Conservation (phyloP, 2,113 vertebrate genomes). For the Meriones unguiculatus region DNA sequence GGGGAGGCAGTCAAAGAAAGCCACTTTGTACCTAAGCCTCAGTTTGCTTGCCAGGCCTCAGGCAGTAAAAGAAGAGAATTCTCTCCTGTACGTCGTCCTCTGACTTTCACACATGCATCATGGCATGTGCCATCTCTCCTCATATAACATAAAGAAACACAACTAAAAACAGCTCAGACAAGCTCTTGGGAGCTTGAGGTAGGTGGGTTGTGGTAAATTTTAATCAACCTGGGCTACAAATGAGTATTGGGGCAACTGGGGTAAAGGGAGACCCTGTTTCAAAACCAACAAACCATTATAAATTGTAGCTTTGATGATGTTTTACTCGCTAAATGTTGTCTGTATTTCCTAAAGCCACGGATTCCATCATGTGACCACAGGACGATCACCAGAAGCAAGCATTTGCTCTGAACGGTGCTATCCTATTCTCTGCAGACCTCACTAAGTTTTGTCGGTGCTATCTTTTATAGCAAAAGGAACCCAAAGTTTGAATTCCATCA, state of each 20-base stretch:
- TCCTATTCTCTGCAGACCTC: neutral
- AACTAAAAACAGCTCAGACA: neutral
- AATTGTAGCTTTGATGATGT: neutral
- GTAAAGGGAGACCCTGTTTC: neutral
- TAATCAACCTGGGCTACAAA: no score
- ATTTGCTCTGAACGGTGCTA: neutral
- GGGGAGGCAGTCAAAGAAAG: neutral
- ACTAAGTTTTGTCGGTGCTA: neutral
- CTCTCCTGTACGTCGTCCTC: neutral
- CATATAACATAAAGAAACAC: neutral
- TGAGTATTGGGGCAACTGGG: neutral
- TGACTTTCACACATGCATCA: neutral
- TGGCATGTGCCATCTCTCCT: neutral
- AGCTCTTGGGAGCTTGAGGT: neutral
- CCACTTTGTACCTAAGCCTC: neutral
- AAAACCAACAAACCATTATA: neutral
- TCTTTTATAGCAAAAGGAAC: neutral
- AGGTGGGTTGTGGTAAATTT: neutral
- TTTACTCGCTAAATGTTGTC: neutral
- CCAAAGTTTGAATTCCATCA: neutral
- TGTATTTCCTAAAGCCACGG: constrained; percentile 23
- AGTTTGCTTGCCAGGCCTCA: neutral
- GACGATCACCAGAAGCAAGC: neutral
- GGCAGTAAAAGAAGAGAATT: neutral
- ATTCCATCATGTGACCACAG: neutral